A percentile compares a stretch with the other conserved stretches of the same genome.
Evolutionary conservation across 30 jellyfish, hydroid and myxozoan species (phyloP).

Genomic region (Hydractinia echinata): DNA sequence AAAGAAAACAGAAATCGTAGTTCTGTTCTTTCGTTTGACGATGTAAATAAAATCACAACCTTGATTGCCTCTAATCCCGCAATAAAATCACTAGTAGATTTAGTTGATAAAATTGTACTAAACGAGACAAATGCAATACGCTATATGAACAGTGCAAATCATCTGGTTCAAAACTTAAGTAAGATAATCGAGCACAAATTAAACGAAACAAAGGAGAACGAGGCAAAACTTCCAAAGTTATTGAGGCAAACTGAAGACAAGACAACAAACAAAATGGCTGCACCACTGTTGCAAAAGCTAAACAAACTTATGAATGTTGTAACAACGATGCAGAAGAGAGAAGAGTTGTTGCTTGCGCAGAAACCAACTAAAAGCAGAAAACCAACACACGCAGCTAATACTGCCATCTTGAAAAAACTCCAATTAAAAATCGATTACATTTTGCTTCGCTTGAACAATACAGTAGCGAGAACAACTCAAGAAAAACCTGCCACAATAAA

Average conservation of each 20-base stretch:
- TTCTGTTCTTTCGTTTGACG: too few relatives aligned
- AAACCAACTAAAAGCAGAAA: too few relatives aligned
- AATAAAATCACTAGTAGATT: constrained; percentile 7
- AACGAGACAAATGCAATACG: constrained; percentile 6
- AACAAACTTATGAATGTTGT: neutral
- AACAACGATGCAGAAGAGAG: constrained; percentile 2
- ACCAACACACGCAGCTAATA: too few relatives aligned
- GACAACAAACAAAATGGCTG: neutral
- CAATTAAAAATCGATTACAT: too few relatives aligned
- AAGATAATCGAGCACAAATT: neutral
- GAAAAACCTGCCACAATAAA: too few relatives aligned
- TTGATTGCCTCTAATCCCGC: neutral
- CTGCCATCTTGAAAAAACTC: too few relatives aligned
- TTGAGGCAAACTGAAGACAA: too few relatives aligned
- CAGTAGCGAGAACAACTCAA: too few relatives aligned
- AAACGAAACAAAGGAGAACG: neutral
- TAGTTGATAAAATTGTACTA: neutral
- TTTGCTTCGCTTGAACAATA: too few relatives aligned
- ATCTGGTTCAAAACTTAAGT: constrained; percentile 1
- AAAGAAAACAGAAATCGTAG: too few relatives aligned
- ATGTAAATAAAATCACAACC: too few relatives aligned
- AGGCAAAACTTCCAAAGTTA: neutral
- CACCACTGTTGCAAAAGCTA: neutral
- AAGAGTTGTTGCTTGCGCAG: too few relatives aligned
- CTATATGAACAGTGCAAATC: neutral